These are phyloP conservation scores for Ecliptopera silaceata DNA, from an alignment of 2,888 invertebrate species.

Conservation along the genomic window DNA sequence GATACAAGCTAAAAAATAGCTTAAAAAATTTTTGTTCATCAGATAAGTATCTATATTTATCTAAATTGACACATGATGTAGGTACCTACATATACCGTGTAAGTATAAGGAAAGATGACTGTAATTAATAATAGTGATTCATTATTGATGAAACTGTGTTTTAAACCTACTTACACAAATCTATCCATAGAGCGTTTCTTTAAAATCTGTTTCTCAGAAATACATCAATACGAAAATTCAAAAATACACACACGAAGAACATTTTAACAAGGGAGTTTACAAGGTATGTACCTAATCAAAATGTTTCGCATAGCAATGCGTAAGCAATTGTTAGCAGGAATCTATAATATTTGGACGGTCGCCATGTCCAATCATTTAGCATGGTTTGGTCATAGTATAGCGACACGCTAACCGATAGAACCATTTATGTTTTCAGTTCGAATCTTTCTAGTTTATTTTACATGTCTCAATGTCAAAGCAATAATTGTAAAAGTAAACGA, in stretches of 20 bases:
- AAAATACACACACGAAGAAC: background rate
- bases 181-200: no score
- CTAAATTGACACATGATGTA: no score
- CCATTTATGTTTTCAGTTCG: constrained; percentile 39
- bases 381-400: constrained; percentile 42
- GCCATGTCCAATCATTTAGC: constrained; percentile 47
- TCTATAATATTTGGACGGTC: constrained; percentile 30
- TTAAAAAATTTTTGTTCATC: no score
- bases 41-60: no score
- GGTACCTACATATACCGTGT: no score
- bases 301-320: constrained; percentile 15
- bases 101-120: no score
- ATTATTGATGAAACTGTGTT: no score
- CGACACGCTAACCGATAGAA: constrained; percentile 31
- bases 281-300: background rate
- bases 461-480: constrained; percentile 59
- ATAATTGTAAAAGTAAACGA: constrained; percentile 20
- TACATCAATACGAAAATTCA: background rate
- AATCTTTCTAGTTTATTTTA: constrained; percentile 52
- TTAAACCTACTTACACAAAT: no score
- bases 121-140: no score
- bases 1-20: no score
- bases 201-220: background rate
- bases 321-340: constrained; percentile 25
- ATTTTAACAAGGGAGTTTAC: background rate